Percentiles rank a stretch among this genome's conserved stretches.
Evolutionary conservation across 2,888 invertebrate genomes (phyloP).

Genomic region (Acrobeloides nanus): DNA sequence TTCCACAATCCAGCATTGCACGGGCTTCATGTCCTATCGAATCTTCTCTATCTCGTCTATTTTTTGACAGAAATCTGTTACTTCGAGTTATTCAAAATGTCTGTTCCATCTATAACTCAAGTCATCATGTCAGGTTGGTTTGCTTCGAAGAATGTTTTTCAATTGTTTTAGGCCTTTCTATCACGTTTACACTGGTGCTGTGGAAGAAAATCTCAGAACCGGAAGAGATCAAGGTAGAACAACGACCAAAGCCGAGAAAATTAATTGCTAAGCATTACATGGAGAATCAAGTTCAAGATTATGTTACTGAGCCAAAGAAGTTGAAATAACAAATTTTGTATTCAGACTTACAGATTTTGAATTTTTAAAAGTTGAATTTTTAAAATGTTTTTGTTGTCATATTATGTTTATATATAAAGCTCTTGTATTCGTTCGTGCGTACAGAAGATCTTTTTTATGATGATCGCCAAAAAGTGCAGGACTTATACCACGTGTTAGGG

Average conservation of each 20-base stretch:
- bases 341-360: background rate
- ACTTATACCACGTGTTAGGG: too few species aligned
- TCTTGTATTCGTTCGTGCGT: too few species aligned
- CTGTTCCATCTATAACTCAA: slow-evolving; percentile 18
- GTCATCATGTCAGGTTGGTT: slow-evolving; percentile 3
- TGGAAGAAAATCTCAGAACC: background rate
- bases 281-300: slow-evolving; percentile 11
- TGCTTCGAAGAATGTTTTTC: background rate
- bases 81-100: slow-evolving; percentile 20
- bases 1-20: slow-evolving; percentile 17
- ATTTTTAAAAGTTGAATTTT: background rate
- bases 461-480: too few species aligned
- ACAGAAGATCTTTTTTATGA: too few species aligned
- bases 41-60: slow-evolving; percentile 13
- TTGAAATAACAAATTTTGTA: slow-evolving; percentile 1
- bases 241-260: slow-evolving; percentile 9
- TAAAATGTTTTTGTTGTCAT: background rate
- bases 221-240: slow-evolving; percentile 1
- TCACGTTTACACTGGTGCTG: slow-evolving; percentile 6
- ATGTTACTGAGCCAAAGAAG: slow-evolving; percentile 10
- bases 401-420: too few species aligned
- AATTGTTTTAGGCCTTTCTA: too few species aligned
- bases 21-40: slow-evolving; percentile 19
- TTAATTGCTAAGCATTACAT: slow-evolving; percentile 20
- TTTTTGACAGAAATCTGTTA: slow-evolving; percentile 24